These are phyloP conservation scores for Engraulis encrasicolus DNA, from an alignment of 2,113 vertebrate genomes.

Conservation along the genomic window DNA sequence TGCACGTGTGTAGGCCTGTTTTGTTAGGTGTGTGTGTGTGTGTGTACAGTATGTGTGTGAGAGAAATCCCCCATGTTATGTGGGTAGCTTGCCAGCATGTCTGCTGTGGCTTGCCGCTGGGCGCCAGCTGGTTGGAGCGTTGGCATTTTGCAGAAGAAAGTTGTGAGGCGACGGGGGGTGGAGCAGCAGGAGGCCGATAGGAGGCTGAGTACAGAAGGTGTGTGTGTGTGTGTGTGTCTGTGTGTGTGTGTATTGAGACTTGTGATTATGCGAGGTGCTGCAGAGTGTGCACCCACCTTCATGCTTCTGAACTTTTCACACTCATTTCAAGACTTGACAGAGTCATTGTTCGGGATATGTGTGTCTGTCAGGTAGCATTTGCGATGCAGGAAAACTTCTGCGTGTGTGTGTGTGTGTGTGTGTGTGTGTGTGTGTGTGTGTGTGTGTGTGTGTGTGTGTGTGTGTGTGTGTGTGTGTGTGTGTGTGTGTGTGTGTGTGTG, in stretches of 20 bases:
- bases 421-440: too few species aligned
- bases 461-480: slow-evolving; percentile 16
- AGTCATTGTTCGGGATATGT: too few species aligned
- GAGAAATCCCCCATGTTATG: neutral
- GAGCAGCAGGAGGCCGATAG: slow-evolving; percentile 54
- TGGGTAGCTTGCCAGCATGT: slow-evolving; percentile 13
- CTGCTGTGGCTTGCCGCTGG: slow-evolving; percentile 39
- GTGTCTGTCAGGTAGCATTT: neutral
- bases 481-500: neutral
- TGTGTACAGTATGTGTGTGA: slow-evolving; percentile 18
- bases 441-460: neutral
- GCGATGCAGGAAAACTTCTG: slow-evolving; percentile 20
- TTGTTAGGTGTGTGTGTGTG: slow-evolving; percentile 24
- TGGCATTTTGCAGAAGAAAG: slow-evolving; percentile 61
- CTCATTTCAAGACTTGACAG: neutral
- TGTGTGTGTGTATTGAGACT: too few species aligned
- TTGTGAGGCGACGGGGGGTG: slow-evolving; percentile 67
- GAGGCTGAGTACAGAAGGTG: too few species aligned
- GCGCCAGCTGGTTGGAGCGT: slow-evolving; percentile 61
- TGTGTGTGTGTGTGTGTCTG: too few species aligned
- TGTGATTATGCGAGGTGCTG: too few species aligned
- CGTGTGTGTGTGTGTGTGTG: neutral
- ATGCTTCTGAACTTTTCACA: neutral
- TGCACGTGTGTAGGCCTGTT: too few species aligned
- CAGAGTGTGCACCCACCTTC: too few species aligned